Percentiles rank a stretch among this genome's conserved stretches.
Conservation (phyloP, 2,113 vertebrate species). For the Pyrgilauda ruficollis region DNA sequence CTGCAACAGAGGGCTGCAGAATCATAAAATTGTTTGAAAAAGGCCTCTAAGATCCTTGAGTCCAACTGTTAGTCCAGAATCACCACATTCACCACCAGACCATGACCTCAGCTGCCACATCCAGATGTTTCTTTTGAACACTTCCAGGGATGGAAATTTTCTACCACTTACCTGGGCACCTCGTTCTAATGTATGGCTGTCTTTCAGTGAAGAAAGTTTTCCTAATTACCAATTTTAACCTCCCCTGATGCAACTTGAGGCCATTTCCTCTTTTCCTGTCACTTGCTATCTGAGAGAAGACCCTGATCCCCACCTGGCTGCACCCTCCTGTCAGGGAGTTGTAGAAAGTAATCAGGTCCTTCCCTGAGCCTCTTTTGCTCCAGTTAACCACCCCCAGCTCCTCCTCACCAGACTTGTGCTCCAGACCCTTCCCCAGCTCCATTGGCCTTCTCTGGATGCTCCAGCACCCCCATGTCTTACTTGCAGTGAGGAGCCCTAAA, state of each 20-base stretch:
- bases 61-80: not conserved
- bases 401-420: not conserved
- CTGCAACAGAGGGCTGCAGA: not conserved
- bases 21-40: not conserved
- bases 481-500: not conserved
- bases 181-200: not conserved
- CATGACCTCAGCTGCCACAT: not conserved
- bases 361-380: not conserved
- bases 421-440: not conserved
- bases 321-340: not conserved
- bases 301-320: not conserved
- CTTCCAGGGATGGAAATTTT: not conserved
- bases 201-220: not conserved
- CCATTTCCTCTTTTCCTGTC: not conserved
- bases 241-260: not conserved
- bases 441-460: fast-evolving
- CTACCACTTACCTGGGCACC: not conserved
- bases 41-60: fast-evolving
- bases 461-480: not conserved
- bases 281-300: not conserved
- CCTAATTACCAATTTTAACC: not conserved
- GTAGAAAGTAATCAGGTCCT: not conserved
- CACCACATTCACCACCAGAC: not conserved
- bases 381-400: not conserved
- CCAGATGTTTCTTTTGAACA: not conserved